Percentiles rank a stretch among this genome's conserved stretches.
Conservation (phyloP, 2,888 invertebrate species). For the Pemphredon lugubris region DNA sequence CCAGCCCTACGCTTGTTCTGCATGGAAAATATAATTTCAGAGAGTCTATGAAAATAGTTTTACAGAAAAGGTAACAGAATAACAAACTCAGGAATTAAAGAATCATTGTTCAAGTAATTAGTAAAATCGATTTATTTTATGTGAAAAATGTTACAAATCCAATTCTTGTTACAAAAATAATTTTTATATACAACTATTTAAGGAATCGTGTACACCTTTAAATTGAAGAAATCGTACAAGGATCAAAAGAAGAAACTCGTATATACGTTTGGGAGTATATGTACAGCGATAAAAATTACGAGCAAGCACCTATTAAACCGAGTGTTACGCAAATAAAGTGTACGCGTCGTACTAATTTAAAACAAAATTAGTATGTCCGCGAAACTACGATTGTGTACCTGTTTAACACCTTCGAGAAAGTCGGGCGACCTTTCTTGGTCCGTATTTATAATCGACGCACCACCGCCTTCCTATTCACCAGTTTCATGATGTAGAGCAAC, state of each 20-base stretch:
- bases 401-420: conserved; percentile 15
- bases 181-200: too few relatives aligned
- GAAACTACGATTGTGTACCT: conserved; percentile 18
- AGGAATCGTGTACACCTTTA: too few relatives aligned
- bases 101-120: not conserved
- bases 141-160: too few relatives aligned
- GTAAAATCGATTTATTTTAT: not conserved
- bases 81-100: not conserved
- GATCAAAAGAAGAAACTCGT: too few relatives aligned
- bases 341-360: not conserved
- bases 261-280: too few relatives aligned
- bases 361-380: not conserved
- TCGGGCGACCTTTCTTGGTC: conserved; percentile 27
- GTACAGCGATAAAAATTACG: too few relatives aligned
- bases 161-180: too few relatives aligned
- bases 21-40: conserved; percentile 5
- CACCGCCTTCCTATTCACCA: not conserved
- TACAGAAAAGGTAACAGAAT: too few relatives aligned
- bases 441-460: conserved; percentile 13
- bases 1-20: conserved; percentile 4
- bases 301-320: not conserved
- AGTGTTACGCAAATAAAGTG: not conserved
- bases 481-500: not conserved
- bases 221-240: too few relatives aligned
- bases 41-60: too few relatives aligned